Percentiles rank a stretch among this genome's conserved stretches.
These are phyloP conservation scores for Epistrophe eligans DNA, from an alignment of 2,888 invertebrate species.

Conservation along the genomic window DNA sequence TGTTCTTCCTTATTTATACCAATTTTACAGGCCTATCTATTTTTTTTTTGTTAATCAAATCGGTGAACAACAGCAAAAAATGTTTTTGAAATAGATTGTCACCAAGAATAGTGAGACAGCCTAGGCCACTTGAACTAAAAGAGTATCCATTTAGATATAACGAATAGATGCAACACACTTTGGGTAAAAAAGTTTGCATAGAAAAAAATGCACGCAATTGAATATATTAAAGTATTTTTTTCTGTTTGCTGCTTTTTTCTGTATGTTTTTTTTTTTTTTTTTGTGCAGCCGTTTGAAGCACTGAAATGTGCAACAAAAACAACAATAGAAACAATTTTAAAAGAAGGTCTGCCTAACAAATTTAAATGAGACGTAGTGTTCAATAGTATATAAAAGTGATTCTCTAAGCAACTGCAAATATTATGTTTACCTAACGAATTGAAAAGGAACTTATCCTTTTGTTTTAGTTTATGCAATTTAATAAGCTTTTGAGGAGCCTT, in stretches of 20 bases:
- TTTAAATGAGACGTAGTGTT: slow-evolving; percentile 13
- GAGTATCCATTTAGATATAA: slow-evolving; percentile 58
- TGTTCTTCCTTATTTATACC: slow-evolving; percentile 1
- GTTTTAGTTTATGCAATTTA: slow-evolving; percentile 24
- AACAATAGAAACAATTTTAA: slow-evolving; percentile 37
- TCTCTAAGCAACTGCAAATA: slow-evolving; percentile 33
- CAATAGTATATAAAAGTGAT: not conserved
- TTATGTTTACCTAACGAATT: slow-evolving; percentile 45
- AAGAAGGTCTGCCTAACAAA: slow-evolving; percentile 46
- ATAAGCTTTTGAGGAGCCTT: slow-evolving; percentile 8
- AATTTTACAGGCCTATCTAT: not conserved
- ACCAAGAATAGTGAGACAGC: slow-evolving; percentile 15
- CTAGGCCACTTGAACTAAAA: slow-evolving; percentile 45
- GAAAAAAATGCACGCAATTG: slow-evolving; percentile 53
- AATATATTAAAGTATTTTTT: slow-evolving; percentile 25
- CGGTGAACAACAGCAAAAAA: not conserved
- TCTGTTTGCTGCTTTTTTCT: not conserved
- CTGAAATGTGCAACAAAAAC: slow-evolving; percentile 30
- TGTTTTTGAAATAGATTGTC: not conserved
- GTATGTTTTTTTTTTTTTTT: not conserved
- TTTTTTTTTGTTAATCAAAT: slow-evolving; percentile 8
- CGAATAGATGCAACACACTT: slow-evolving; percentile 51
- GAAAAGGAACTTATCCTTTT: slow-evolving; percentile 20
- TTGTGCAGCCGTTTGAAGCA: slow-evolving; percentile 15
- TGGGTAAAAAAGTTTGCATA: slow-evolving; percentile 40